These are phyloP conservation scores for Cremastinae sp. DNA, from an alignment of 2,888 invertebrate species.

Conservation along the genomic window DNA sequence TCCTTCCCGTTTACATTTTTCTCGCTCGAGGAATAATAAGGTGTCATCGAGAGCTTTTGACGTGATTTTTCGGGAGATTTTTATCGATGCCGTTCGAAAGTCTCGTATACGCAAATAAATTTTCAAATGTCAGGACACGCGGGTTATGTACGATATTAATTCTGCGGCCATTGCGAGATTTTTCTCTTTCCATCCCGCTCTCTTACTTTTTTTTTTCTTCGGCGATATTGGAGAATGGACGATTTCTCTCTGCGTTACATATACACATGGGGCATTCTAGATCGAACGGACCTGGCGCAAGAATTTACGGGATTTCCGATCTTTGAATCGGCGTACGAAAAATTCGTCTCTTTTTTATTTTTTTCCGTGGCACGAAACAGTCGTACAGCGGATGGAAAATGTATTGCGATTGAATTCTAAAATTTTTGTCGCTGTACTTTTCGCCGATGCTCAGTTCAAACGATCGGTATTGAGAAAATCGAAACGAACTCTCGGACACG, in stretches of 20 bases:
- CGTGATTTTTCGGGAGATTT: too few species aligned
- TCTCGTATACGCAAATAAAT: conserved; percentile 29
- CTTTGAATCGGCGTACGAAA: too few species aligned
- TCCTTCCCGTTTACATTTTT: too few species aligned
- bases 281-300: neutral
- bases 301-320: too few species aligned
- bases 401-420: too few species aligned
- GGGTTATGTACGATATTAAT: too few species aligned
- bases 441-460: neutral
- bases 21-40: too few species aligned
- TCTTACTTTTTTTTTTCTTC: neutral
- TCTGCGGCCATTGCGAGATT: conserved; percentile 28
- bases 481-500: conserved; percentile 30
- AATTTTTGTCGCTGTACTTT: too few species aligned
- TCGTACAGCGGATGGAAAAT: too few species aligned
- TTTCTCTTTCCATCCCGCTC: conserved; percentile 43
- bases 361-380: too few species aligned
- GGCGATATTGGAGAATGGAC: conserved; percentile 42
- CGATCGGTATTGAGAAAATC: conserved; percentile 34
- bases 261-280: neutral
- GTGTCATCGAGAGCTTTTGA: too few species aligned
- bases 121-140: conserved; percentile 47
- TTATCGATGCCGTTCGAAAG: conserved; percentile 18
- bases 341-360: too few species aligned
- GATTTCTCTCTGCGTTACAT: conserved; percentile 47